Conservation (phyloP, 2,113 vertebrate genomes). For the Corythornis vintsioides region DNA sequence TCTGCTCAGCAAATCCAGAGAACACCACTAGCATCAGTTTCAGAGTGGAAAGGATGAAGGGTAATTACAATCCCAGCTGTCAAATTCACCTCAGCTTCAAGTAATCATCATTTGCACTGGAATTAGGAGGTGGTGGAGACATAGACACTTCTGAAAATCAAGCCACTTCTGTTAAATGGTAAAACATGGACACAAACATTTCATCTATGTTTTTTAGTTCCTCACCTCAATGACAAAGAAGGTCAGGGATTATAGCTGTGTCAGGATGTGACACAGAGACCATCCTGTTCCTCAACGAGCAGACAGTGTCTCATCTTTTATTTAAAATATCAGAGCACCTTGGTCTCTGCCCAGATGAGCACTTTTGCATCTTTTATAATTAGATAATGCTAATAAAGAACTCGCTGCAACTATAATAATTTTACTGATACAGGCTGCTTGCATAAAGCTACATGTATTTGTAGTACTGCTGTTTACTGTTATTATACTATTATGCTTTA, state of each 20-base stretch:
- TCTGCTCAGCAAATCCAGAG: constrained; percentile 3
- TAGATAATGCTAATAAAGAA: not conserved
- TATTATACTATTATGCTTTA: not conserved
- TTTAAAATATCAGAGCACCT: not conserved
- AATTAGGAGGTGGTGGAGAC: not conserved
- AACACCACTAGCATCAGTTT: not conserved
- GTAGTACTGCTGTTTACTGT: not conserved
- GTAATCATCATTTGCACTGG: constrained; percentile 15
- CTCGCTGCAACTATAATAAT: not conserved
- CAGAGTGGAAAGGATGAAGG: constrained; percentile 6
- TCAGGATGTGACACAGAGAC: not conserved
- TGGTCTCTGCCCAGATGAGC: not conserved
- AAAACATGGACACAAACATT: not conserved
- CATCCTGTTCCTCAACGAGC: not conserved
- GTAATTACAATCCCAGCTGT: constrained; percentile 23
- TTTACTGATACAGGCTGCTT: not conserved
- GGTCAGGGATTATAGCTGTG: not conserved
- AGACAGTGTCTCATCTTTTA: not conserved
- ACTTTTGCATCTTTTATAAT: not conserved
- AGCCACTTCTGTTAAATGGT: not conserved
- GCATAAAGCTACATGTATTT: not conserved
- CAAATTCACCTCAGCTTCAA: constrained; percentile 3
- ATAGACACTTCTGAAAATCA: not conserved
- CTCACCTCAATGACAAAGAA: not conserved
- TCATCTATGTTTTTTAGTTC: not conserved